Evolutionary conservation across 2,797 vertebrate species (phyloP).

Genomic region (Chromis chromis): DNA sequence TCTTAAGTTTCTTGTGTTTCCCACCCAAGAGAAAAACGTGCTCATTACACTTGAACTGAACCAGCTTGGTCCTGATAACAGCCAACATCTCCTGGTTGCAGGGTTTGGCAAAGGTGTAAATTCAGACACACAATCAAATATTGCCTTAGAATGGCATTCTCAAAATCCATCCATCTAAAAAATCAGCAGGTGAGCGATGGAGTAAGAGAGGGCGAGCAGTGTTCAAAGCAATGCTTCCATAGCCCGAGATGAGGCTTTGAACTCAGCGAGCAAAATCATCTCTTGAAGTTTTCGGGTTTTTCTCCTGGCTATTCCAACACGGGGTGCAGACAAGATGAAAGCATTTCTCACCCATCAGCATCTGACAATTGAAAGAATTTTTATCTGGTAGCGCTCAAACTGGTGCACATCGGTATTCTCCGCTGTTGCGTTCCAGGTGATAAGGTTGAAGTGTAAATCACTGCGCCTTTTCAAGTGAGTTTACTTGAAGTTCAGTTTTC

Average conservation of each 20-base stretch:
- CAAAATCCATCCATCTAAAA: slow-evolving; percentile 41
- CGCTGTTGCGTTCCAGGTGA: slow-evolving; percentile 21
- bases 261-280: slow-evolving; percentile 58
- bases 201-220: background rate
- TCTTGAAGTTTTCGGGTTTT: slow-evolving; percentile 63
- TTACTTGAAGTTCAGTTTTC: slow-evolving; percentile 45
- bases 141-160: slow-evolving; percentile 38
- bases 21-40: background rate
- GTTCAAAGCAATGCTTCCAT: slow-evolving; percentile 58
- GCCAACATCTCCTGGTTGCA: background rate
- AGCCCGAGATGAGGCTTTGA: slow-evolving; percentile 65
- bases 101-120: slow-evolving; percentile 10
- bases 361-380: slow-evolving; percentile 66
- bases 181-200: slow-evolving; percentile 39
- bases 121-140: slow-evolving; percentile 36
- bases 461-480: slow-evolving; percentile 36
- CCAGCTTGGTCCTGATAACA: background rate
- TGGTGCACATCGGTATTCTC: slow-evolving; percentile 45
- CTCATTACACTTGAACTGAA: slow-evolving; percentile 4
- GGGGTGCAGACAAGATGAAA: slow-evolving; percentile 67
- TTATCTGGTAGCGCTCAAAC: slow-evolving; percentile 40
- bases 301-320: slow-evolving; percentile 54
- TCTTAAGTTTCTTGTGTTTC: slow-evolving; percentile 23
- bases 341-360: slow-evolving; percentile 53
- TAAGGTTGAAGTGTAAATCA: slow-evolving; percentile 67